phyloP scores from a whole-genome alignment of 2,888 invertebrate genomes.

The Xanthorhoe designata region DNA sequence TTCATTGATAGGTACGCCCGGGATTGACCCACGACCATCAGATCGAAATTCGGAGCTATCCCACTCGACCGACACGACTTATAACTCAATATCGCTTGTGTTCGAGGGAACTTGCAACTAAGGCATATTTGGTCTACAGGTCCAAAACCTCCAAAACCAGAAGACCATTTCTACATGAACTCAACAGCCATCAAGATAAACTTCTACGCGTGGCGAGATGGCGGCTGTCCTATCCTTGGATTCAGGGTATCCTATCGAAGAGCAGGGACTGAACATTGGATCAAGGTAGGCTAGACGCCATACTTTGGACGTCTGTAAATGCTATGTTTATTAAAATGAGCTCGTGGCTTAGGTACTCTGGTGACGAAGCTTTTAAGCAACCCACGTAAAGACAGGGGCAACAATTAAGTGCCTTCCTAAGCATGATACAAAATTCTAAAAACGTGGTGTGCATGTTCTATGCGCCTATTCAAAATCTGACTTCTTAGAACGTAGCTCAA shows the following conservation, averaged over 20 bases:
- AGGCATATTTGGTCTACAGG: conserved; percentile 67
- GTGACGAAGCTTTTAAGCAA: no score
- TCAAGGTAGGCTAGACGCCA: conserved; percentile 60
- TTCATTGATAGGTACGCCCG: no score
- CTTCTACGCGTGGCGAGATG: conserved; percentile 92
- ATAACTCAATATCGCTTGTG: no score
- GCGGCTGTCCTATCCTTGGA: conserved; percentile 92
- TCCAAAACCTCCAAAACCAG: conserved; percentile 89
- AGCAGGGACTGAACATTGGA: conserved; percentile 83
- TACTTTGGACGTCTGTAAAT: not conserved
- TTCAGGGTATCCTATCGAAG: conserved; percentile 89
- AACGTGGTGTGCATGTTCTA: no score
- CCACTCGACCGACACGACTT: no score
- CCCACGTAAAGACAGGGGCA: no score
- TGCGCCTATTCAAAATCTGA: no score
- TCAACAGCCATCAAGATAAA: conserved; percentile 91
- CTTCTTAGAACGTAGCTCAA: no score
- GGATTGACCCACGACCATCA: no score
- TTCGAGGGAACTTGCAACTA: not conserved
- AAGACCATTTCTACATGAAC: conserved; percentile 90
- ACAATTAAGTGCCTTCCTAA: no score
- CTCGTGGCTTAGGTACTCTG: not conserved
- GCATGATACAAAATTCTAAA: no score
- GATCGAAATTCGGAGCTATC: no score
- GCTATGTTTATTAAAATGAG: not conserved